Base-by-base conservation (phyloP, 2,113 vertebrate genomes). In the Ramphastos sulfuratus region DNA sequence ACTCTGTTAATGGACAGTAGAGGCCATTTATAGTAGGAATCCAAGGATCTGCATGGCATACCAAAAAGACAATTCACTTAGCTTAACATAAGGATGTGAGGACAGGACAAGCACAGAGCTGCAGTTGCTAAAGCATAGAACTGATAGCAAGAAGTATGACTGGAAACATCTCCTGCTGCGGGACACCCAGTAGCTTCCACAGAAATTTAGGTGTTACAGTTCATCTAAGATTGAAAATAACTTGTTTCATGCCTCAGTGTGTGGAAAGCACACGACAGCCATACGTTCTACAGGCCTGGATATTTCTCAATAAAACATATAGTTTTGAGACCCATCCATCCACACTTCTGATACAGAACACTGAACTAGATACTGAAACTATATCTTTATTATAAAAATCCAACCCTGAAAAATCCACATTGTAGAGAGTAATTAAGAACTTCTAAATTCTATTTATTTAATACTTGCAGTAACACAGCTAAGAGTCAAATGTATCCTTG, bases 91-190 rank as follows among this genome's bases (percentile, higher is more conserved):
- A 83, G 39, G 50, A 66, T n/a, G 54, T 58, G 82, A 81, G 61
- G 77, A 91, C 12, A 81, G 8, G 3, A 81, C 18, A 35, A 66
- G 30, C 24, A 69, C 39, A 23, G 76, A 94, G 61, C 33, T 75
- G 76, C 72, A 82, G 61, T n/a, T 63, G 76, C 70, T 73, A 56
- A 4, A 85, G 19, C 1, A 0, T 5, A 74, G 58, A 85, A 89
- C 56, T 80, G 61, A 48, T 92, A 93, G 75, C 85, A 94, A 58
- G 75, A 87, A 91, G 3, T 72, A 71, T 69, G 72, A 94, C 72
- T 89, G 30, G 33, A 63, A 85, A 83, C 33, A 89, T 58, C 81
- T 80, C 37, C 71, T 87, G 35, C 66, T 79, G 46, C 11, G 46
- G 56, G 93, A 85, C 46, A 50, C 31, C 44, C 50, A 78, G 73